A percentile compares a stretch with the other conserved stretches of the same genome.
Evolutionary conservation across 2,797 vertebrate genomes (phyloP).

Genomic region (Muraenolepis orangiensis): DNA sequence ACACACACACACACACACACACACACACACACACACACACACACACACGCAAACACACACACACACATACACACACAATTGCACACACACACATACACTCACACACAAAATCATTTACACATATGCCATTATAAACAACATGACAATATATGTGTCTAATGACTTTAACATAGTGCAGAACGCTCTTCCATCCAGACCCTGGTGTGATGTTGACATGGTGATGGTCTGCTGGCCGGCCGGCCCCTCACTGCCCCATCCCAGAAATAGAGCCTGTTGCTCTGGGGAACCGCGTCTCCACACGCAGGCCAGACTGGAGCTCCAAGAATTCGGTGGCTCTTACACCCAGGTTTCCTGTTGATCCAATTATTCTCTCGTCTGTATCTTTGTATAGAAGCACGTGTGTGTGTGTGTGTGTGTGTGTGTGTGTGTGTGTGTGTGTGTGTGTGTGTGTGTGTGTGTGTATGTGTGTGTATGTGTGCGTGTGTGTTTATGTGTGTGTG

Average conservation of each 20-base stretch:
- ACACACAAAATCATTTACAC: constrained; percentile 15
- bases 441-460: no score
- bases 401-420: constrained; percentile 27
- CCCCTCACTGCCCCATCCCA: constrained; percentile 56
- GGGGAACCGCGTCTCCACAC: constrained; percentile 30
- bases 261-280: constrained; percentile 60
- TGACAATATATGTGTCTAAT: constrained; percentile 23
- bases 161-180: constrained; percentile 38
- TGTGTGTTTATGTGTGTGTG: background rate
- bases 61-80: constrained; percentile 44
- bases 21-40: constrained; percentile 46
- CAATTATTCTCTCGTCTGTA: constrained; percentile 61
- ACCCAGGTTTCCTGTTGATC: constrained; percentile 74
- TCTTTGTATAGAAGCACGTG: constrained; percentile 43
- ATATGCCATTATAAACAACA: constrained; percentile 43
- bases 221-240: constrained; percentile 32
- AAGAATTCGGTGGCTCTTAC: constrained; percentile 64
- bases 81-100: constrained; percentile 19
- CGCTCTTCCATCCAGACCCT: constrained; percentile 25
- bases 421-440: constrained; percentile 11
- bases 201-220: constrained; percentile 19
- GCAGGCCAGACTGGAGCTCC: constrained; percentile 52
- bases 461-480: no score
- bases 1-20: constrained; percentile 43
- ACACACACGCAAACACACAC: constrained; percentile 32